A percentile compares a stretch with the other conserved stretches of the same genome.
phyloP scores from a whole-genome alignment of 2,888 invertebrate genomes.

The Apamea monoglypha region DNA sequence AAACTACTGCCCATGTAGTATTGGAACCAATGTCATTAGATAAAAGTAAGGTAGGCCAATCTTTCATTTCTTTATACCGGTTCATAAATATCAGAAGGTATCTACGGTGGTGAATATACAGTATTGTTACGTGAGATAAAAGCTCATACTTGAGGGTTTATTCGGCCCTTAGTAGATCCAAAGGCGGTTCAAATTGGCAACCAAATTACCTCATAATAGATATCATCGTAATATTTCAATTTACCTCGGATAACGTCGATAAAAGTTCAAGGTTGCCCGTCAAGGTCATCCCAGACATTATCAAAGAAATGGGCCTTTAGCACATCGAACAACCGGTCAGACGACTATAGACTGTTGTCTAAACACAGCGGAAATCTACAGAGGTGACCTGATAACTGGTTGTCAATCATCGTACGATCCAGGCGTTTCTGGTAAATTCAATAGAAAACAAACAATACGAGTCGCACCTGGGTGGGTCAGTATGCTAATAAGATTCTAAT shows the following conservation, averaged over 20 bases:
- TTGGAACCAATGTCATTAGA: constrained; percentile 28
- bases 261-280: constrained; percentile 80
- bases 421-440: constrained; percentile 61
- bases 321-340: constrained; percentile 22
- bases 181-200: constrained; percentile 19
- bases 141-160: neutral
- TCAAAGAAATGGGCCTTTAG: constrained; percentile 59
- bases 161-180: neutral
- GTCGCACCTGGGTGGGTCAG: constrained; percentile 68
- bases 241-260: constrained; percentile 65
- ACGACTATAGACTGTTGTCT: constrained; percentile 7
- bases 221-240: constrained; percentile 60
- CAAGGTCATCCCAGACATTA: constrained; percentile 78
- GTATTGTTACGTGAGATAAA: neutral
- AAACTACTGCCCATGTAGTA: constrained; percentile 14
- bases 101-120: neutral
- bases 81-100: neutral
- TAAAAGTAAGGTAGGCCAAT: constrained; percentile 15
- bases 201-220: constrained; percentile 36
- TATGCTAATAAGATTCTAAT: constrained; percentile 83
- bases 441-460: constrained; percentile 68
- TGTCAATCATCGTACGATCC: constrained; percentile 28
- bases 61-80: constrained; percentile 11
- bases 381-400: constrained; percentile 15
- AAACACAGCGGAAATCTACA: constrained; percentile 5